Conservation (phyloP, 2,113 vertebrate species). For the Scalopus aquaticus region DNA sequence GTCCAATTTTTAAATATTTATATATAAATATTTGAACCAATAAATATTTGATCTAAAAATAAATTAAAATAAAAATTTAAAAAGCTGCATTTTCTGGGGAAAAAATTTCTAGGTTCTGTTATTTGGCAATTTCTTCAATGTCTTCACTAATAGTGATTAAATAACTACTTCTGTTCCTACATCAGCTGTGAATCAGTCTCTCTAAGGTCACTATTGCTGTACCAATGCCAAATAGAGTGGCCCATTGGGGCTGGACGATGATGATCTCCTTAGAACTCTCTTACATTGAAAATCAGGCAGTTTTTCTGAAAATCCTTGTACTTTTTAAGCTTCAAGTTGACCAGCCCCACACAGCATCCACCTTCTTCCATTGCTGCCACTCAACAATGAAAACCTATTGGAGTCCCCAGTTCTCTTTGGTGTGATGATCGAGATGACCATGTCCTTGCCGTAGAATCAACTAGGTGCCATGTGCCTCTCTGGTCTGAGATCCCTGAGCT, state of each 20-base stretch:
- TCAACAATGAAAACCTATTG: neutral
- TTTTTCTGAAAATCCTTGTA: neutral
- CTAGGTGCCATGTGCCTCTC: neutral
- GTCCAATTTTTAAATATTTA: no score
- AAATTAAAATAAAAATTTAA: no score
- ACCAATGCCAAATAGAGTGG: neutral
- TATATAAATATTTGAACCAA: no score
- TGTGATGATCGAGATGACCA: neutral
- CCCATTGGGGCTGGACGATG: neutral
- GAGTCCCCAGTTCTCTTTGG: neutral
- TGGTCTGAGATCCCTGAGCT: neutral
- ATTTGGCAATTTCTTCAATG: neutral
- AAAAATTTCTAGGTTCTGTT: neutral
- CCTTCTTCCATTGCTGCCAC: neutral
- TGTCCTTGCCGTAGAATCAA: neutral
- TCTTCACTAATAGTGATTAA: neutral
- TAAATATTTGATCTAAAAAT: no score
- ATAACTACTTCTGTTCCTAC: neutral
- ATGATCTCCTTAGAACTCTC: neutral
- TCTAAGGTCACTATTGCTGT: neutral
- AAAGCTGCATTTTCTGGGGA: neutral
- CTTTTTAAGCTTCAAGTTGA: neutral
- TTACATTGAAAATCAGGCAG: neutral
- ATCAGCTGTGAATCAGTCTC: neutral
- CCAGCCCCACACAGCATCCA: rapidly evolving